A percentile compares a stretch with the other conserved stretches of the same genome.
Conservation (phyloP, 2,888 invertebrate species). For the Tetranychus piercei region DNA sequence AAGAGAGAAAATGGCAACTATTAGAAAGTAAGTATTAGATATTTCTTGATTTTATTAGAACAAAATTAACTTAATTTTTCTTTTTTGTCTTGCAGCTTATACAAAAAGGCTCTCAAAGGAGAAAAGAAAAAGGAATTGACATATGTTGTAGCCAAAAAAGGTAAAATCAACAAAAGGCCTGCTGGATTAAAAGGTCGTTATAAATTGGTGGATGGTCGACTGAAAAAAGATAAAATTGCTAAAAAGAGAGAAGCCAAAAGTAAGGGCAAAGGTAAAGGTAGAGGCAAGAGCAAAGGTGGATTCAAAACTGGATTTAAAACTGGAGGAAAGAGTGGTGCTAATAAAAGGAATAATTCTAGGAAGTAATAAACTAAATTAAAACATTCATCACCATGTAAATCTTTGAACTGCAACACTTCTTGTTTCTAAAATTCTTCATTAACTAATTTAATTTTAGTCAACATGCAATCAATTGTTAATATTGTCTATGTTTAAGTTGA, state of each 20-base stretch:
- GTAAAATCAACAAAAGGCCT: constrained; percentile 58
- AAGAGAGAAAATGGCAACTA: constrained; percentile 73
- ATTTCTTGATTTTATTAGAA: constrained; percentile 17
- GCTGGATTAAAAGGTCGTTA: constrained; percentile 74
- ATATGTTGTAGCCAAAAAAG: constrained; percentile 84
- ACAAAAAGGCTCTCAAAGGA: constrained; percentile 63
- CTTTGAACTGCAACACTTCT: too few relatives aligned
- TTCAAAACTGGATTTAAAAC: neutral
- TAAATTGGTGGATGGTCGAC: constrained; percentile 81
- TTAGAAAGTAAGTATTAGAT: constrained; percentile 50
- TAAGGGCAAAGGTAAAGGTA: neutral
- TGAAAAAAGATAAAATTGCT: constrained; percentile 63
- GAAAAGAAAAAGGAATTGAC: constrained; percentile 69
- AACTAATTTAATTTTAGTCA: too few relatives aligned
- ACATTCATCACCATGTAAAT: neutral
- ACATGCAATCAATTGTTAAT: too few relatives aligned
- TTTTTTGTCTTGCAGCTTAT: constrained; percentile 43
- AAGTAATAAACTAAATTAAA: neutral
- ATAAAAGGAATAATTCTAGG: neutral
- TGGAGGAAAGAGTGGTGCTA: neutral
- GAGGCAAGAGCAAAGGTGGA: neutral
- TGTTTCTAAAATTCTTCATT: too few relatives aligned
- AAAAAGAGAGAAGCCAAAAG: constrained; percentile 13
- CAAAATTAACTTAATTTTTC: constrained; percentile 8
- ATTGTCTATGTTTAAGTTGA: too few relatives aligned